Base-by-base conservation (phyloP, 2,888 invertebrate genomes). In the Trichacis sp. region DNA sequence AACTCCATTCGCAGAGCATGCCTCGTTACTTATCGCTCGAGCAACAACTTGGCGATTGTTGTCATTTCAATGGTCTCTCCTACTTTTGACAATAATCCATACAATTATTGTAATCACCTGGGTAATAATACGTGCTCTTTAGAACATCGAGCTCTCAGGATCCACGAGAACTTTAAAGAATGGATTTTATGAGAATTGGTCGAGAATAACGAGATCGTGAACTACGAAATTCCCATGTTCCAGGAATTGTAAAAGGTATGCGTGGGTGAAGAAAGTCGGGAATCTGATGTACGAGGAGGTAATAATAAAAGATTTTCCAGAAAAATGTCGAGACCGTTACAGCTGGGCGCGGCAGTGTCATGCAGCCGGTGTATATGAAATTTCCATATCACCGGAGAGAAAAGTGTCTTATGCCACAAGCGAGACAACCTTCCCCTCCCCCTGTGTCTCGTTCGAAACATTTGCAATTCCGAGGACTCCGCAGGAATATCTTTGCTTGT, bases 351-450 rank as follows among this genome's bases (percentile, higher is more conserved):
- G 55, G 64, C 50, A 59, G 54, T 64, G 64, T 64, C 59, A 48
- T 67, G 71, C 71, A 72, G 66, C 69, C 56, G 74, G 73, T 71
- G 72, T 71, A 72, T 78, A 75, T 77, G 74, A 77, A 79, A 79
- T 78, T 79, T 77, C 75, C 75, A 79, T 79, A 78, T 75, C 72
- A 66, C 58, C 61, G 50, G 51, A 61, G 69, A 66, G 73, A 77
- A 75, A 75, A 75, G 76, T 75, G 68, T 65, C 70, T 56, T 56
- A 46, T 43, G 24, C 33, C 36, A 24, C 38, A 9, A 47, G 43
- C 55, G 46, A 40, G 45, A 20, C 29, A 53, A 53, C 58, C 33
- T n/a, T n/a, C 56, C 52, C 60, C 57, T 62, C 52, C 42, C 63
- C 29, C 62, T 36, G 24, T 49, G 58, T 69, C 70, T 70, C 66